Evolutionary conservation across 2,797 vertebrate species (phyloP).

Genomic region (Amphiprion clarkii): DNA sequence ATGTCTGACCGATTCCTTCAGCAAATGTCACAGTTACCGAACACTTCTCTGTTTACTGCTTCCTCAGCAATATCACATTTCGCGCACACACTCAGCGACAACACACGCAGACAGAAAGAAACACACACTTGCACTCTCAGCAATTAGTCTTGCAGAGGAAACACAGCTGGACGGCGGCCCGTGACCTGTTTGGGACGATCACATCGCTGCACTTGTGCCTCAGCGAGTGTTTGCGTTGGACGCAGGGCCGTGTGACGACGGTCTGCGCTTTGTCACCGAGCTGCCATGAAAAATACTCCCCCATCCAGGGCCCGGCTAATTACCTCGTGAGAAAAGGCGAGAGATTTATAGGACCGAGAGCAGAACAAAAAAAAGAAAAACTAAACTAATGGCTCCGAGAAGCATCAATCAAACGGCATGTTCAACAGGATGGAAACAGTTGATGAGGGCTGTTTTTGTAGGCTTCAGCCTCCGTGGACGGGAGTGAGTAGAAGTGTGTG

Average conservation of each 20-base stretch:
- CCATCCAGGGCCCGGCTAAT: conserved; percentile 59
- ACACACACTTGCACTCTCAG: conserved; percentile 34
- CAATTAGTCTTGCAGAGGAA: conserved; percentile 55
- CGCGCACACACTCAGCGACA: conserved; percentile 1
- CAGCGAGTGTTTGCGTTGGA: conserved; percentile 75
- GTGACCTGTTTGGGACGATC: conserved; percentile 65
- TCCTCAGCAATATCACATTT: conserved; percentile 60
- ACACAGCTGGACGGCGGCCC: conserved; percentile 65
- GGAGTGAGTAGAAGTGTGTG: neutral
- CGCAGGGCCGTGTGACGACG: conserved; percentile 30
- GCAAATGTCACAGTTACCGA: conserved; percentile 46
- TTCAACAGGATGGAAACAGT: conserved; percentile 51
- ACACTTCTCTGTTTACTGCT: conserved; percentile 51
- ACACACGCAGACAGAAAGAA: conserved; percentile 3
- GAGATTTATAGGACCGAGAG: conserved; percentile 52
- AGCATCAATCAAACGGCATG: conserved; percentile 56
- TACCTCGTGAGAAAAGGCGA: conserved; percentile 65
- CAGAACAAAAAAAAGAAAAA: conserved; percentile 38
- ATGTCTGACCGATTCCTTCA: conserved; percentile 44
- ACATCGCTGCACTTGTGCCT: conserved; percentile 39
- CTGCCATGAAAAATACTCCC: conserved; percentile 74
- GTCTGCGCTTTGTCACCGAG: conserved; percentile 67
- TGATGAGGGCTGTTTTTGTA: conserved; percentile 18
- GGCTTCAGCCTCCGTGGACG: conserved; percentile 2
- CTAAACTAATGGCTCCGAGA: conserved; percentile 42